Percentiles rank a stretch among this genome's conserved stretches.
Conservation (phyloP, 2,113 vertebrate genomes). For the Fregata magnificens region DNA sequence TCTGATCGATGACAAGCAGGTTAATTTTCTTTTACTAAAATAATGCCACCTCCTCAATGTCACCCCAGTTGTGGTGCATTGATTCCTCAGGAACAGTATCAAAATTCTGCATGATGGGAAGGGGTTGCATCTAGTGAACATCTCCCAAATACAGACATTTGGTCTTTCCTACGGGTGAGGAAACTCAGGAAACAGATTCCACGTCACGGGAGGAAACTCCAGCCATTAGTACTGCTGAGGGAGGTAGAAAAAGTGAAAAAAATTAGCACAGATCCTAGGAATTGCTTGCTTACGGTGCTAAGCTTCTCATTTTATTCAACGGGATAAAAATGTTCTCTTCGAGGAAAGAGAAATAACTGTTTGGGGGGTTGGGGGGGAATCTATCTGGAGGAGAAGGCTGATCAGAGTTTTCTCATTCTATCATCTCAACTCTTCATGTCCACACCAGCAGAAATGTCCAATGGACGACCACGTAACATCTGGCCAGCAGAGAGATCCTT, state of each 20-base stretch:
- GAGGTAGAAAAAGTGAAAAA: not conserved
- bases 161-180: not conserved
- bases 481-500: not conserved
- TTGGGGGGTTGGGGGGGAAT: accelerated
- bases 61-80: not conserved
- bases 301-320: not conserved
- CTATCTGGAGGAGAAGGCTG: not conserved
- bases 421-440: not conserved
- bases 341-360: not conserved
- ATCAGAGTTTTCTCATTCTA: not conserved
- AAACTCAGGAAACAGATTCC: not conserved
- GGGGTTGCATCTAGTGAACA: not conserved
- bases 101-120: not conserved
- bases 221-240: not conserved
- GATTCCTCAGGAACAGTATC: not conserved
- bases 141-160: not conserved
- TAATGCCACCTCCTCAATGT: not conserved
- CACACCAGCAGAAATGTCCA: not conserved
- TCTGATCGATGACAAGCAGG: not conserved
- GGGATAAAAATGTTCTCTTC: not conserved
- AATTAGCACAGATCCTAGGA: not conserved
- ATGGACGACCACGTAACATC: accelerated
- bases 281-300: not conserved
- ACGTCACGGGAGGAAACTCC: not conserved
- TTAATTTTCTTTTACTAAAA: not conserved